These are phyloP conservation scores for Enteromius anoplus DNA, from an alignment of 2,797 vertebrate genomes.

Conservation along the genomic window DNA sequence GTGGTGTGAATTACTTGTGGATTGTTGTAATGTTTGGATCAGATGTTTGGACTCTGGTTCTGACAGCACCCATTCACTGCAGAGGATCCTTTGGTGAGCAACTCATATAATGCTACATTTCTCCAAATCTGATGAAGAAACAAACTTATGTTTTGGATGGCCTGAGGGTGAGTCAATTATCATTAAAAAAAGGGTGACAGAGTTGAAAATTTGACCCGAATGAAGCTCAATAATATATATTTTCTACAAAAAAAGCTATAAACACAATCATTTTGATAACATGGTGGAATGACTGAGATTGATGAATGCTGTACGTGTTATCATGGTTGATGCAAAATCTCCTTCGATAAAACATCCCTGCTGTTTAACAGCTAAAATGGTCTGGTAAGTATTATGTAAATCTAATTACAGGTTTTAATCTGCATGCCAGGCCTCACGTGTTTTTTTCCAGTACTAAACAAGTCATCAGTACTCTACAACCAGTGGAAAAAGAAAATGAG, in stretches of 20 bases:
- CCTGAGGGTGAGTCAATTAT: background rate
- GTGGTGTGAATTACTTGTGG: background rate
- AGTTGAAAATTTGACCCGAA: background rate
- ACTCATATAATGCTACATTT: background rate
- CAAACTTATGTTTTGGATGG: background rate
- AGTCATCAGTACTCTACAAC: background rate
- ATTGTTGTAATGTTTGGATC: background rate
- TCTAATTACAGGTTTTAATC: background rate
- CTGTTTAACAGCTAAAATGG: no score
- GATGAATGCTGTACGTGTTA: background rate
- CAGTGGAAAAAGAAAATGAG: background rate
- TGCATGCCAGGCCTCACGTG: background rate
- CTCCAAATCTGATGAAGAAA: background rate
- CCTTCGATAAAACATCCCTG: no score
- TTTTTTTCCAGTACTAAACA: background rate
- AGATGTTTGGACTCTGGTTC: background rate
- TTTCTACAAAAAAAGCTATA: background rate
- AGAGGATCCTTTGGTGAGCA: background rate
- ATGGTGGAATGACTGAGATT: background rate
- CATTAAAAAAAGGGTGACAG: background rate
- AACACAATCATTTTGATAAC: background rate
- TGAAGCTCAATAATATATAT: background rate
- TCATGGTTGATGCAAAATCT: background rate
- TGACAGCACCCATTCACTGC: slow-evolving; percentile 3
- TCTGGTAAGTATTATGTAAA: background rate